Evolutionary conservation across 2,113 vertebrate genomes (phyloP).

Genomic region (Oreotragus oreotragus): DNA sequence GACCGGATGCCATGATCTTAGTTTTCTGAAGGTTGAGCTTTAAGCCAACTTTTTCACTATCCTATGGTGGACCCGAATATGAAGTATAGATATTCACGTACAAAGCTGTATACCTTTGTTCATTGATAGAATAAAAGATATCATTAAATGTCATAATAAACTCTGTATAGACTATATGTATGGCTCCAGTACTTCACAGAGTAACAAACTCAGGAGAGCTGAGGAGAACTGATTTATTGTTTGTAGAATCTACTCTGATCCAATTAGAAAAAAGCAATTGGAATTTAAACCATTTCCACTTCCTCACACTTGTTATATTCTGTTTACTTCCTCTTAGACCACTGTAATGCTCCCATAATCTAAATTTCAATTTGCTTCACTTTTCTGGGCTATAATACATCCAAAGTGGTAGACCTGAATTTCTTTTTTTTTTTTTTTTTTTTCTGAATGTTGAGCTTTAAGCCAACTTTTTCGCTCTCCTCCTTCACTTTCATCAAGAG

Average conservation of each 20-base stretch:
- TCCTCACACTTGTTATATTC: not conserved
- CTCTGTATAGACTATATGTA: not conserved
- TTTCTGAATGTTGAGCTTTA: not conserved
- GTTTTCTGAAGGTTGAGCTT: too few relatives aligned
- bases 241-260: not conserved
- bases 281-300: not conserved
- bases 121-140: not conserved
- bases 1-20: not conserved
- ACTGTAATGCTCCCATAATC: not conserved
- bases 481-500: too few relatives aligned
- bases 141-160: not conserved
- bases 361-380: not conserved
- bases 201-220: not conserved
- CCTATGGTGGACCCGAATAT: not conserved
- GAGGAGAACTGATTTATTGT: not conserved
- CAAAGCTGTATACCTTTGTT: not conserved
- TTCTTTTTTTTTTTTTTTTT: not conserved
- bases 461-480: too few relatives aligned
- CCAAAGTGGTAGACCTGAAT: not conserved
- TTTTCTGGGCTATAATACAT: not conserved
- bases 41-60: not conserved
- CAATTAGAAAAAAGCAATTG: not conserved
- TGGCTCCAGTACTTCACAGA: not conserved
- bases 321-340: not conserved
- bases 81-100: not conserved